Base-by-base conservation (phyloP, 2,113 vertebrate species). In the Zeus faber region DNA sequence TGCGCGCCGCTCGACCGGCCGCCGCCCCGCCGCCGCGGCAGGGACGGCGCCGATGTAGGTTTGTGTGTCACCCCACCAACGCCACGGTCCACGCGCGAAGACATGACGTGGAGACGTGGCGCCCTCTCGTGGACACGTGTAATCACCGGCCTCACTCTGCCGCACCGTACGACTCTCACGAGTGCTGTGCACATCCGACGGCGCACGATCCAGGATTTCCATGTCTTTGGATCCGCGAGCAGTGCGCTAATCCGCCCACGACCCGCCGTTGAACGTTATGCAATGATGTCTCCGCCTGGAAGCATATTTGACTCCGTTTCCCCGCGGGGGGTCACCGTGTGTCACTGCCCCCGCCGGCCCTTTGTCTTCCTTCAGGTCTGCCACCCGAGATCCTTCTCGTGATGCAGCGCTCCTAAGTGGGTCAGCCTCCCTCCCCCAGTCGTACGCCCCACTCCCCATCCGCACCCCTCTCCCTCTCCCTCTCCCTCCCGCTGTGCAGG, bases 371-470 rank as follows among this genome's bases (percentile, higher is more conserved):
- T 25, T 13, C 23, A 11, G 0, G 9, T 62, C 48, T 59, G 40
- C 16, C 43, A 59, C 52, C 67, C 27, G 62, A 47, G 45, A 67
- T 67, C 67, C 64, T 67, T n/a, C 62, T 5, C 56, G 70, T 80
- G 82, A 83, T 84, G 78, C 80, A 77, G 78, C 74, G 70, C 68
- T 75, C 78, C 70, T 81, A 84, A 73, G 48, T 84, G 76, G 84
- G 84, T 86, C 84, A 83, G 63, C 54, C n/a, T n/a, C n/a, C n/a
- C n/a, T n/a, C n/a, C n/a, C n/a, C n/a, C n/a, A n/a, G n/a, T n/a
- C n/a, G n/a, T n/a, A n/a, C n/a, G n/a, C n/a, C n/a, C n/a, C n/a
- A n/a, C n/a, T n/a, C n/a, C n/a, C 65, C 31, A 26, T 82, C 68
- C 66, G 62, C 60, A 51, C 55, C 54, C 62, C 49, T 23, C 52